Conservation (phyloP, 1,140 invertebrate genomes). For the Drosophila nigromelanica region DNA sequence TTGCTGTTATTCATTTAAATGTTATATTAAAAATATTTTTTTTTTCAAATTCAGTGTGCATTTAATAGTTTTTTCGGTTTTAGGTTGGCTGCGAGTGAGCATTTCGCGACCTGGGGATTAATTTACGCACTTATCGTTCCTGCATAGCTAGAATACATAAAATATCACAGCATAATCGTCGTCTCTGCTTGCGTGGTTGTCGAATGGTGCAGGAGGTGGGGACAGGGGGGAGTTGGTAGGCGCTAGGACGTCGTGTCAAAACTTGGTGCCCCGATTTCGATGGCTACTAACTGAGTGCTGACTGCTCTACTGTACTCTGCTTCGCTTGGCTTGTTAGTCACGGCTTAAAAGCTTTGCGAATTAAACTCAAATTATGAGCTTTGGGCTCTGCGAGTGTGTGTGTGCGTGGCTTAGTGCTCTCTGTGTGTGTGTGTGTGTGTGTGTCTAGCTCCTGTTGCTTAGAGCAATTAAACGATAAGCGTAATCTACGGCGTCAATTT, state of each 20-base stretch:
- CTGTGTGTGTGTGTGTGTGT: slow-evolving; percentile 11
- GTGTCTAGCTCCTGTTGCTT: slow-evolving; percentile 62
- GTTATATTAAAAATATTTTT: no score
- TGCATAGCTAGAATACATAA: neutral
- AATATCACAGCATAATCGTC: neutral
- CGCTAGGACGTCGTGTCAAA: neutral
- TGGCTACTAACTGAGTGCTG: slow-evolving; percentile 15
- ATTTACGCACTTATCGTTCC: neutral
- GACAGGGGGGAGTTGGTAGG: neutral
- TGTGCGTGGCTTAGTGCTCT: slow-evolving; percentile 8
- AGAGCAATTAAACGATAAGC: slow-evolving; percentile 78
- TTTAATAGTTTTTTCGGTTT: no score
- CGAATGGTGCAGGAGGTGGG: neutral
- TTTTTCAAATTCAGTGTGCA: no score
- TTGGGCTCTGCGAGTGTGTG: slow-evolving; percentile 19
- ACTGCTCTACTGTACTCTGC: slow-evolving; percentile 10
- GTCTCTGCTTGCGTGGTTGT: neutral
- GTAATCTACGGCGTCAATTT: slow-evolving; percentile 70
- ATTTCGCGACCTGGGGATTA: no score
- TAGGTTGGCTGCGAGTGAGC: no score
- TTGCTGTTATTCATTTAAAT: no score
- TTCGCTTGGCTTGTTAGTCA: slow-evolving; percentile 50
- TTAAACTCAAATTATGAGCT: slow-evolving; percentile 77
- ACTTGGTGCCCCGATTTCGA: neutral
- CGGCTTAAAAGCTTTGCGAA: slow-evolving; percentile 77